A percentile compares a stretch with the other conserved stretches of the same genome.
phyloP scores from a whole-genome alignment of 2,113 vertebrate genomes.

The Petrocephalus zakoni region DNA sequence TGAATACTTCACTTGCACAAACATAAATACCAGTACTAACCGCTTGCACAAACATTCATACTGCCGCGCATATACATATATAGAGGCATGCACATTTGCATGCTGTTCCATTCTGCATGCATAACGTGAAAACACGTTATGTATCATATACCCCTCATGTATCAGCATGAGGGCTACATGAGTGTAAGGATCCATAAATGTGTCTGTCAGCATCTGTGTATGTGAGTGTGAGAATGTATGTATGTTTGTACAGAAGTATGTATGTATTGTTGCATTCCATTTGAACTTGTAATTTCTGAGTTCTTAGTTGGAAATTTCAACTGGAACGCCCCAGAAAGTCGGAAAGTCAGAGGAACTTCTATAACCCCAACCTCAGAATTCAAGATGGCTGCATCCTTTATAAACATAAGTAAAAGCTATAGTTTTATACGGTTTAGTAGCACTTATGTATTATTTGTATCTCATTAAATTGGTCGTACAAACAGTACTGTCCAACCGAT shows the following conservation, averaged over 20 bases:
- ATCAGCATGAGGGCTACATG: conserved; percentile 11
- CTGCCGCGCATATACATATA: too few species aligned
- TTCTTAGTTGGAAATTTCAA: background rate
- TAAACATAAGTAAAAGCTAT: too few species aligned
- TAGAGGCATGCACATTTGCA: background rate
- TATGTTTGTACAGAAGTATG: background rate
- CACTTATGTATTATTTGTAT: too few species aligned
- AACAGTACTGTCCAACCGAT: too few species aligned
- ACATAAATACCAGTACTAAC: too few species aligned
- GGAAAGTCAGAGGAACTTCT: background rate
- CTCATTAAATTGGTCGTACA: too few species aligned
- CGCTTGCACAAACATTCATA: conserved; percentile 27
- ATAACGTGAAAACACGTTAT: conserved; percentile 49
- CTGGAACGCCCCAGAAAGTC: background rate
- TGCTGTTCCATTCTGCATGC: background rate
- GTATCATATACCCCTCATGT: too few species aligned
- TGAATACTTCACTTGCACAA: too few species aligned
- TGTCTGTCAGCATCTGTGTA: background rate
- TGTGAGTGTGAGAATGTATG: background rate
- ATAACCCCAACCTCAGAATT: too few species aligned
- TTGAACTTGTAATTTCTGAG: background rate
- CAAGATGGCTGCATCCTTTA: too few species aligned
- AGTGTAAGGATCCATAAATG: conserved; percentile 25
- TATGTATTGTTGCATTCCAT: background rate
- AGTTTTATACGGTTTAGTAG: too few species aligned